Percentiles rank a stretch among this genome's conserved stretches.
Conservation (phyloP, 2,113 vertebrate species). For the Meriones unguiculatus region DNA sequence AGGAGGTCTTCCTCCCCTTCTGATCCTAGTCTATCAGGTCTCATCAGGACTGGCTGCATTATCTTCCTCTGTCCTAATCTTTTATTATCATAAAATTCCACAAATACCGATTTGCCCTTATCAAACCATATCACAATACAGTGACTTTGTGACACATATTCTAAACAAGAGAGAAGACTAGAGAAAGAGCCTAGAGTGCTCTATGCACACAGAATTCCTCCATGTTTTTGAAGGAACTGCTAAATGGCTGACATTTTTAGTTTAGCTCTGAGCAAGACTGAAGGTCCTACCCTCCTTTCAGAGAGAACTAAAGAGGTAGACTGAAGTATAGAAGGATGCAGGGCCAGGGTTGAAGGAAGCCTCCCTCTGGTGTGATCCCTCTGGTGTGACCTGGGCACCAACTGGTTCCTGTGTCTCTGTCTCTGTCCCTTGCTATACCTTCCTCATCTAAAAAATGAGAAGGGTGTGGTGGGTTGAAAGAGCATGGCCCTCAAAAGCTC, state of each 20-base stretch:
- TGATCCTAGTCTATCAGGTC: too few species aligned
- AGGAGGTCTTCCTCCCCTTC: too few species aligned
- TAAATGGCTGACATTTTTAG: neutral
- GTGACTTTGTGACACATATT: neutral
- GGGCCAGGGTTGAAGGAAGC: neutral
- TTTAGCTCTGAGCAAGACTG: neutral
- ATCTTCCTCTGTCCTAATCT: neutral
- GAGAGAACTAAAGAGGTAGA: accelerated
- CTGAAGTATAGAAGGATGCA: too few species aligned
- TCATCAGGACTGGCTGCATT: too few species aligned
- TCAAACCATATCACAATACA: neutral
- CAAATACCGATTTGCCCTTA: neutral
- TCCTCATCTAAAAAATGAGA: neutral
- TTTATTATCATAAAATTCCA: neutral
- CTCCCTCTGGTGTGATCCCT: neutral
- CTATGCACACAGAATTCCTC: neutral
- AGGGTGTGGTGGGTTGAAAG: neutral
- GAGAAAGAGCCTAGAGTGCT: neutral
- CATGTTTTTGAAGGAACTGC: neutral
- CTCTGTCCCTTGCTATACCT: neutral
- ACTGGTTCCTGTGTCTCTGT: neutral
- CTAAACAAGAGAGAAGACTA: neutral
- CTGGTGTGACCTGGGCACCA: neutral
- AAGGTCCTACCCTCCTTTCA: neutral
- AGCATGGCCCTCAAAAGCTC: neutral